These are phyloP conservation scores for Melanocharis versteri DNA, from an alignment of 2,113 vertebrate genomes.

Conservation along the genomic window DNA sequence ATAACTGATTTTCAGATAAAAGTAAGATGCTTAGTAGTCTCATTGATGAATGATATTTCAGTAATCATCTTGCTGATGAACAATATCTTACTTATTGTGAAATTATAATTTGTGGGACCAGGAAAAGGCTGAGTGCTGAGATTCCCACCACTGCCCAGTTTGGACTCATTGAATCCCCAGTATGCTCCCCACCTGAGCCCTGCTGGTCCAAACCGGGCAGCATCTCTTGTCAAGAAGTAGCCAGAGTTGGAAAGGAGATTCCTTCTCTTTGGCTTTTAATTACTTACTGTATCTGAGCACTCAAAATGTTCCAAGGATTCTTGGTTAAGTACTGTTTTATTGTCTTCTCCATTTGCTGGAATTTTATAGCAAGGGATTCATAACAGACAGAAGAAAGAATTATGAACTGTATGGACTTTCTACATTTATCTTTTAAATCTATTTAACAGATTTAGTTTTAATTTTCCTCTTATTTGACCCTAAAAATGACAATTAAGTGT, in stretches of 20 bases:
- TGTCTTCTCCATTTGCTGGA: not conserved
- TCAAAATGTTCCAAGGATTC: not conserved
- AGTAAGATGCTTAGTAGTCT: not conserved
- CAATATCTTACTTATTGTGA: not conserved
- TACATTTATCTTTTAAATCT: not conserved
- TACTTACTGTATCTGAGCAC: not conserved
- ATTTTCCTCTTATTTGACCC: not conserved
- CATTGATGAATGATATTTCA: not conserved
- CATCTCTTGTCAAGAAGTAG: not conserved
- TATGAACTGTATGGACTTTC: not conserved
- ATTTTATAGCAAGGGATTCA: too few relatives aligned
- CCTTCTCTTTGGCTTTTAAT: not conserved
- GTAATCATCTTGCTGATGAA: not conserved
- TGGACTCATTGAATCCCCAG: rapidly evolving
- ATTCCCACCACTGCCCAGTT: rapidly evolving
- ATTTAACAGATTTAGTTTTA: not conserved
- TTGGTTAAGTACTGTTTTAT: not conserved
- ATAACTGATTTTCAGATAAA: not conserved
- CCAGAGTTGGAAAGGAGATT: rapidly evolving
- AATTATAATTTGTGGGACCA: not conserved
- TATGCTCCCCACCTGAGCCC: rapidly evolving
- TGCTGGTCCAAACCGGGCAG: rapidly evolving
- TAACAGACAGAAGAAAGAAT: not conserved
- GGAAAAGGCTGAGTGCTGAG: not conserved
- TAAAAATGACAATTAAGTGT: not conserved